Percentiles rank a stretch among this genome's conserved stretches.
Conservation (phyloP, 2,113 vertebrate species). For the Ageneiosus marmoratus region DNA sequence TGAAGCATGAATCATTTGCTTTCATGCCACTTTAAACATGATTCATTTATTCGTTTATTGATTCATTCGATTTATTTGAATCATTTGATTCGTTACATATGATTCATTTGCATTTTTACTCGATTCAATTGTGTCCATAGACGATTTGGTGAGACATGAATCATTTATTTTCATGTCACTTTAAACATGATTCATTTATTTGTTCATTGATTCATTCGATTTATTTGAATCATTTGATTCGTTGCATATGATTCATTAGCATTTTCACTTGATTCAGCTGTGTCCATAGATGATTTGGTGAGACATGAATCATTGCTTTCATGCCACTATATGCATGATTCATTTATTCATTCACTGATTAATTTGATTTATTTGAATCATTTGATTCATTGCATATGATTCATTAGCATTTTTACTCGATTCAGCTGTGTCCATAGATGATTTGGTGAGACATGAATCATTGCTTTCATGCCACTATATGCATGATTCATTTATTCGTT, state of each 20-base stretch:
- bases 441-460: neutral
- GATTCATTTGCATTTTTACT: neutral
- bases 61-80: too few relatives aligned
- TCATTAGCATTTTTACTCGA: neutral
- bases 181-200: too few relatives aligned
- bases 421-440: too few relatives aligned
- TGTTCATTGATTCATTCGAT: too few relatives aligned
- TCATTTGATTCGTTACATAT: neutral
- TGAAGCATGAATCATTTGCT: neutral
- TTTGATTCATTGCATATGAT: neutral
- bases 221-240: too few relatives aligned
- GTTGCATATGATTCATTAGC: neutral
- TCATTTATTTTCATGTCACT: neutral
- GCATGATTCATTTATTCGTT: too few relatives aligned
- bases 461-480: neutral
- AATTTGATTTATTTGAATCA: too few relatives aligned
- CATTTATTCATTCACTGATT: too few relatives aligned
- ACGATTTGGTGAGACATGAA: neutral
- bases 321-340: neutral
- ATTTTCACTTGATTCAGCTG: too few relatives aligned
- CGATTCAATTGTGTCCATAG: too few relatives aligned
- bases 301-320: neutral
- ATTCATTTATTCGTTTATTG: neutral
- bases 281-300: too few relatives aligned
- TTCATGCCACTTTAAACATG: neutral